phyloP scores from a whole-genome alignment of 2,797 vertebrate species.

The Propithecus deckenii region DNA sequence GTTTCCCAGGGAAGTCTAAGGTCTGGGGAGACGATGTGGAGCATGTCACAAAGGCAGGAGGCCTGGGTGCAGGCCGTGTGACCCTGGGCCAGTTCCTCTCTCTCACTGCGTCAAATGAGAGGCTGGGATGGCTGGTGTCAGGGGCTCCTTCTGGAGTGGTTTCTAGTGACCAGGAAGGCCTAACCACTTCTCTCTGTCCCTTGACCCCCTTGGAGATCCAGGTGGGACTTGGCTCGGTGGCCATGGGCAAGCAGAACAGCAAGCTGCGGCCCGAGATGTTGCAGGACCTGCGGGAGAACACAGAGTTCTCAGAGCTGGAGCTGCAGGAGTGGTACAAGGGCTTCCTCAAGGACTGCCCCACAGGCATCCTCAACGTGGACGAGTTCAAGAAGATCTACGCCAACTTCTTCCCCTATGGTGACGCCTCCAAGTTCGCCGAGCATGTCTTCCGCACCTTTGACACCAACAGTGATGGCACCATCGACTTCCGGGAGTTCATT shows the following conservation, averaged over 20 bases:
- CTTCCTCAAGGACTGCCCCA: conserved; percentile 90
- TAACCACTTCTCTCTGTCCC: conserved; percentile 43
- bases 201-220: conserved; percentile 36
- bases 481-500: conserved; percentile 91
- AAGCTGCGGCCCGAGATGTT: conserved; percentile 90
- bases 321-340: conserved; percentile 91
- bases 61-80: background rate
- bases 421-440: conserved; percentile 89
- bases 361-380: conserved; percentile 88
- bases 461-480: conserved; percentile 90
- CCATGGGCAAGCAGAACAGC: conserved; percentile 91
- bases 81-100: background rate
- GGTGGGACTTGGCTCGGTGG: conserved; percentile 61
- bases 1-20: background rate
- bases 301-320: conserved; percentile 89
- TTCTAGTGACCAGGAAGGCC: background rate
- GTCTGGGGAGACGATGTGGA: background rate
- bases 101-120: background rate
- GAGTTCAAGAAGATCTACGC: conserved; percentile 91
- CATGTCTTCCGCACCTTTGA: conserved; percentile 92
- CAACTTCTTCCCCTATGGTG: conserved; percentile 89
- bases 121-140: background rate
- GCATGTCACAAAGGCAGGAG: background rate
- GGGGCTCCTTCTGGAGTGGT: background rate
- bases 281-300: conserved; percentile 90